phyloP scores from a whole-genome alignment of 2,888 invertebrate species.

The Parochlus steinenii region DNA sequence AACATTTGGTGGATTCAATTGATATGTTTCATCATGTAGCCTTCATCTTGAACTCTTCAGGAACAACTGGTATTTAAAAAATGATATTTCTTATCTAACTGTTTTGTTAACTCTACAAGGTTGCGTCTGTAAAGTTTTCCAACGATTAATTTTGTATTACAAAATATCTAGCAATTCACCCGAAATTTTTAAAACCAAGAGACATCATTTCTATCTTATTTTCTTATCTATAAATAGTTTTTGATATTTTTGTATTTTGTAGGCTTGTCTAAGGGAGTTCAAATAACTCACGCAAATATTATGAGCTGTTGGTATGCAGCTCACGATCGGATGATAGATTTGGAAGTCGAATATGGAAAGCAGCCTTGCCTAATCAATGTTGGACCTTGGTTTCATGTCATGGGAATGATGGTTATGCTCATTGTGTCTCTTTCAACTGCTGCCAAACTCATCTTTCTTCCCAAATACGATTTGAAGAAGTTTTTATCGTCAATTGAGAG shows the following conservation, averaged over 20 bases:
- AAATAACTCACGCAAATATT: neutral
- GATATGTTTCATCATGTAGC: constrained; percentile 40
- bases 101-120: too few species aligned
- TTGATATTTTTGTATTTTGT: too few species aligned
- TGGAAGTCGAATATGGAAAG: neutral
- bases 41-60: constrained; percentile 58
- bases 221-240: too few species aligned
- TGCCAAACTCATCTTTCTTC: constrained; percentile 34
- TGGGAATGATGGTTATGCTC: constrained; percentile 49
- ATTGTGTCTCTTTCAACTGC: constrained; percentile 37
- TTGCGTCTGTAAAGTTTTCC: too few species aligned
- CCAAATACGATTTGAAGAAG: constrained; percentile 45
- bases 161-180: too few species aligned
- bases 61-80: constrained; percentile 49
- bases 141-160: too few species aligned
- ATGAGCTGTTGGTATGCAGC: neutral
- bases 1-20: too few species aligned
- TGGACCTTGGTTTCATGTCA: constrained; percentile 73
- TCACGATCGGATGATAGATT: constrained; percentile 7
- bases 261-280: constrained; percentile 19
- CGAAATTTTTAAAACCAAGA: too few species aligned
- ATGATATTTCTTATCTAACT: too few species aligned
- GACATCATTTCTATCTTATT: too few species aligned
- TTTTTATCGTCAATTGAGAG: constrained; percentile 45
- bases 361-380: constrained; percentile 30